phyloP scores from a whole-genome alignment of 1,140 invertebrate species.

The Drosophila mojavensis region DNA sequence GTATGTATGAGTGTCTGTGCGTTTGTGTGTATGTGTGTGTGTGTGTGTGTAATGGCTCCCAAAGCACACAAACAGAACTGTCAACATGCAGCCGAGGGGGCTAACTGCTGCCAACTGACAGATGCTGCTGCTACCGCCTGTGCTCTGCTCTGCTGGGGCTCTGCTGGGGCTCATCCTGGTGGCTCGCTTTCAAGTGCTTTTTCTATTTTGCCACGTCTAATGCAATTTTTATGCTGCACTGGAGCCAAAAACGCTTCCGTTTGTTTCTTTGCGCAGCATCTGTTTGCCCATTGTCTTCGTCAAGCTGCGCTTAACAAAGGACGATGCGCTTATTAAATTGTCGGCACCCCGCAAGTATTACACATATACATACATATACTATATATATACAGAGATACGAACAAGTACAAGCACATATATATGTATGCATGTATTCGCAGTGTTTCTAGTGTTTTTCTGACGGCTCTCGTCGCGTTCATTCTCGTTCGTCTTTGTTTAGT shows the following conservation, averaged over 20 bases:
- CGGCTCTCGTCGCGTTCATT: slow-evolving; percentile 31
- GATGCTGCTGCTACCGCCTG: not conserved
- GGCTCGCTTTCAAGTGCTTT: slow-evolving; percentile 10
- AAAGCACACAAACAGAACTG: slow-evolving; percentile 68
- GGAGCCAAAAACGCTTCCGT: slow-evolving; percentile 62
- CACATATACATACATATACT: no score
- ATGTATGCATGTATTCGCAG: no score
- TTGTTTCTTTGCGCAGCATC: slow-evolving; percentile 23
- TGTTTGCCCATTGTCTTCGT: slow-evolving; percentile 54
- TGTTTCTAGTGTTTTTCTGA: slow-evolving; percentile 8
- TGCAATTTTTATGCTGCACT: slow-evolving; percentile 79
- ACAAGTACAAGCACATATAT: no score
- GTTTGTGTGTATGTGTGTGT: slow-evolving; percentile 10
- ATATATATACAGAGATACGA: not conserved
- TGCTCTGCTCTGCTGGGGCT: no score
- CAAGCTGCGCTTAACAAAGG: slow-evolving; percentile 41
- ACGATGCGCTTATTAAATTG: slow-evolving; percentile 69
- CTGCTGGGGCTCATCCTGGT: not conserved
- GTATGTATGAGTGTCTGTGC: not conserved
- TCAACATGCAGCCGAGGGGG: slow-evolving; percentile 37
- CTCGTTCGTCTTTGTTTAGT: slow-evolving; percentile 37
- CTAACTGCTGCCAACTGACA: slow-evolving; percentile 14
- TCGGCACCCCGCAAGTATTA: slow-evolving; percentile 10
- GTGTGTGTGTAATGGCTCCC: slow-evolving; percentile 67
- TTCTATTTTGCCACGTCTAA: slow-evolving; percentile 60